phyloP scores from a whole-genome alignment of 2,113 vertebrate genomes.

The Psammodynastes pulverulentus region DNA sequence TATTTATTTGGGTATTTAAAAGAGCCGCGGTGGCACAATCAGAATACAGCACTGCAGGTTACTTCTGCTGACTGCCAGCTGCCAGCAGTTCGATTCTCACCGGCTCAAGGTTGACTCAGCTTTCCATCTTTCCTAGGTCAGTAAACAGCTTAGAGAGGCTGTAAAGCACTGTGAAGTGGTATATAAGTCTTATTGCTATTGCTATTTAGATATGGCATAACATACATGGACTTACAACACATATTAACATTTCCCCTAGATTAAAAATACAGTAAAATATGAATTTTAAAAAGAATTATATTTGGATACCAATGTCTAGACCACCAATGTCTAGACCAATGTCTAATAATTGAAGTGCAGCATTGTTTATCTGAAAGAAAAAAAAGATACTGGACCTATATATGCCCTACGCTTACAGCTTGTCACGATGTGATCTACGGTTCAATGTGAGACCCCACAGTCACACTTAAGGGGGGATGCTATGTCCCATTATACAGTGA shows the following conservation, averaged over 20 bases:
- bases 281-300: background rate
- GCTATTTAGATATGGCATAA: background rate
- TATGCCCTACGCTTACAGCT: background rate
- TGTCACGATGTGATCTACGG: background rate
- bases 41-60: too few species aligned
- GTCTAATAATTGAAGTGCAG: background rate
- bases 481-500: background rate
- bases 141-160: too few species aligned
- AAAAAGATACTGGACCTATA: background rate
- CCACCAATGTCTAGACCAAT: background rate
- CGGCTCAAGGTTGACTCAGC: too few species aligned
- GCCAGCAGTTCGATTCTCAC: too few species aligned
- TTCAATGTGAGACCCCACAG: background rate
- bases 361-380: background rate
- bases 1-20: too few species aligned
- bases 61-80: too few species aligned
- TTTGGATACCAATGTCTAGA: background rate
- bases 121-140: too few species aligned
- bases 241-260: background rate
- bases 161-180: too few species aligned
- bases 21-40: too few species aligned
- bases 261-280: background rate
- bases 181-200: too few species aligned
- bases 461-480: background rate
- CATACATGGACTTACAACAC: background rate